These are phyloP conservation scores for Girardinichthys multiradiatus DNA, from an alignment of 2,113 vertebrate species.

Conservation along the genomic window DNA sequence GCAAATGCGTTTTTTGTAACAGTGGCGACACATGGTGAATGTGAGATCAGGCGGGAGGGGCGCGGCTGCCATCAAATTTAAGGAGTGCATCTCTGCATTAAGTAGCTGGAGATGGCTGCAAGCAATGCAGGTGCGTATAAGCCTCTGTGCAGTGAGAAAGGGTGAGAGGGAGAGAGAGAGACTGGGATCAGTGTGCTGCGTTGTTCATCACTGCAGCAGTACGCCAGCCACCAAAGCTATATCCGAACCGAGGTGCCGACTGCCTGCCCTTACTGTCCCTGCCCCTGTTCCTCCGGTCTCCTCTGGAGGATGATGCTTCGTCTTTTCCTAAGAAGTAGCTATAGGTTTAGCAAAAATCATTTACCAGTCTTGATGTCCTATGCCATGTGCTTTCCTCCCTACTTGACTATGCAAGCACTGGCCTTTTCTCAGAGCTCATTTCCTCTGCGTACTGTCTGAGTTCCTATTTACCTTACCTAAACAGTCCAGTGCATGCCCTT, in stretches of 20 bases:
- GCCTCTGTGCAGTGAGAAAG: constrained; percentile 62
- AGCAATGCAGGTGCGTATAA: constrained; percentile 75
- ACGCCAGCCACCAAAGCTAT: constrained; percentile 70
- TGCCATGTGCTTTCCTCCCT: constrained; percentile 33
- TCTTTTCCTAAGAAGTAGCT: constrained; percentile 55
- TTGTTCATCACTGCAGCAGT: constrained; percentile 82
- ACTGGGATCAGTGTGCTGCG: constrained; percentile 73
- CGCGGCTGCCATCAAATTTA: constrained; percentile 64
- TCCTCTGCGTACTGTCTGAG: constrained; percentile 6
- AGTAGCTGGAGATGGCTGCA: constrained; percentile 76
- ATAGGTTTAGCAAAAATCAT: constrained; percentile 56
- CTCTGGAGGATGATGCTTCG: constrained; percentile 62
- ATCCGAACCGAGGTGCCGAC: constrained; percentile 65
- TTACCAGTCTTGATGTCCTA: constrained; percentile 39
- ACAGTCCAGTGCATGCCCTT: constrained; percentile 12
- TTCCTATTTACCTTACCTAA: constrained; percentile 35
- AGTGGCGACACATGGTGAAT: constrained; percentile 66
- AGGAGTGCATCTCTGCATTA: constrained; percentile 74
- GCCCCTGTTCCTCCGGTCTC: constrained; percentile 51
- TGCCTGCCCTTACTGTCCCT: constrained; percentile 53
- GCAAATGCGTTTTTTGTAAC: constrained; percentile 63
- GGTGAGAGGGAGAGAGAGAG: constrained; percentile 59
- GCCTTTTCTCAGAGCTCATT: constrained; percentile 27
- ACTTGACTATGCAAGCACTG: constrained; percentile 35
- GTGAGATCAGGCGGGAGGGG: constrained; percentile 66